Base-by-base conservation (phyloP, 2,797 vertebrate species). In the Bradypus variegatus region DNA sequence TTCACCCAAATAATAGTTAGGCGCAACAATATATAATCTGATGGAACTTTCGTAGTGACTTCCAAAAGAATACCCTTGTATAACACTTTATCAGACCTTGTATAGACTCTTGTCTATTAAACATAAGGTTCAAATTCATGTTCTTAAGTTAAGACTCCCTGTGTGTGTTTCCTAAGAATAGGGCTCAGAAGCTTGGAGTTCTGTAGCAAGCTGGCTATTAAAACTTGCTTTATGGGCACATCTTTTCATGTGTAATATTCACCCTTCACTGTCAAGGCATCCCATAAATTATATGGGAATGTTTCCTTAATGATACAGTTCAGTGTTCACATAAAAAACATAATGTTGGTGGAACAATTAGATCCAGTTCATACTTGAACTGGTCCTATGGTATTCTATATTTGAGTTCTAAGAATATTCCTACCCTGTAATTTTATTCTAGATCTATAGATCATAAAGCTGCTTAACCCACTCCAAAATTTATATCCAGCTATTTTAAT, bases 211-310 rank as follows among this genome's bases (percentile, higher is more conserved):
- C 50, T 58, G 80, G 62, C 93, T 84, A 81, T 88, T 94, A 91
- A 83, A 94, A 48, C 8, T 19, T 60, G 69, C 36, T 93, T 91
- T 90, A 31, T 2, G 0, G 60, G 27, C 70, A 77, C 92, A 70
- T 90, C 90, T 91, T 94, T 92, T 65, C 88, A 31, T 10, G 0
- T 62, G 92, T 72, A 94, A 25, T 50, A 73, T 19, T 91, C 55
- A 89, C 90, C 31, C n/a, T 95, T 94, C 82, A 93, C 91, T 91
- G 93, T 25, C 69, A 70, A 96, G 88, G 84, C 76, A 91, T 29
- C 80, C 86, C 69, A 73, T 88, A 95, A 95, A 96, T 95, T 93
- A 94, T 23, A 94, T 27, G 41, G 88, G 91, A 95, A 80, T 77
- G 81, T 83, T 94, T 90, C 90, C 79, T 93, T 95, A 96, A 97